Conservation (phyloP, 2,797 vertebrate genomes). For the Moxostoma hubbsi region DNA sequence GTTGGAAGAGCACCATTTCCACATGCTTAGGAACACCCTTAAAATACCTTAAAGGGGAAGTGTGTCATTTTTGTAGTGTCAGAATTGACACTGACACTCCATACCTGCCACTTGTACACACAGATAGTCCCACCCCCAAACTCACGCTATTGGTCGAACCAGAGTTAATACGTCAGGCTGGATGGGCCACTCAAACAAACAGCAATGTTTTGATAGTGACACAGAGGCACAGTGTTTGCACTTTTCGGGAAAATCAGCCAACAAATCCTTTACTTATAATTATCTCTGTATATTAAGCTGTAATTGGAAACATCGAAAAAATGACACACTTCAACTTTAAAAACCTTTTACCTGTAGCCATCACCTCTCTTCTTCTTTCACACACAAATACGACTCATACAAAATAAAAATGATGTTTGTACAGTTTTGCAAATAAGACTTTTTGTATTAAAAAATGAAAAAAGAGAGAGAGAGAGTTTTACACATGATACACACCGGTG, state of each 20-base stretch:
- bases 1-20: conserved; percentile 59
- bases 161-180: too few relatives aligned
- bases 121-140: neutral
- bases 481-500: conserved; percentile 32
- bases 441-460: conserved; percentile 64
- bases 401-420: conserved; percentile 60
- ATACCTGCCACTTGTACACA: neutral
- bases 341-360: neutral
- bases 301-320: neutral
- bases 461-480: neutral
- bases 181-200: too few relatives aligned
- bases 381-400: conserved; percentile 46
- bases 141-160: too few relatives aligned
- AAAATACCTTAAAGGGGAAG: conserved; percentile 16
- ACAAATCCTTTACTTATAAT: neutral
- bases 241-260: neutral
- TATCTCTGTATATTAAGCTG: neutral
- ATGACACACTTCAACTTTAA: conserved; percentile 12
- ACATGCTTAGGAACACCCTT: conserved; percentile 46
- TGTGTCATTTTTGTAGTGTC: neutral
- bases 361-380: neutral
- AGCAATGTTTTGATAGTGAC: neutral
- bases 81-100: neutral
- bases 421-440: conserved; percentile 72
- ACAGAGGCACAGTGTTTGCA: neutral